Evolutionary conservation across 2,797 vertebrate genomes (phyloP).

Genomic region (Decapterus maruadsi): DNA sequence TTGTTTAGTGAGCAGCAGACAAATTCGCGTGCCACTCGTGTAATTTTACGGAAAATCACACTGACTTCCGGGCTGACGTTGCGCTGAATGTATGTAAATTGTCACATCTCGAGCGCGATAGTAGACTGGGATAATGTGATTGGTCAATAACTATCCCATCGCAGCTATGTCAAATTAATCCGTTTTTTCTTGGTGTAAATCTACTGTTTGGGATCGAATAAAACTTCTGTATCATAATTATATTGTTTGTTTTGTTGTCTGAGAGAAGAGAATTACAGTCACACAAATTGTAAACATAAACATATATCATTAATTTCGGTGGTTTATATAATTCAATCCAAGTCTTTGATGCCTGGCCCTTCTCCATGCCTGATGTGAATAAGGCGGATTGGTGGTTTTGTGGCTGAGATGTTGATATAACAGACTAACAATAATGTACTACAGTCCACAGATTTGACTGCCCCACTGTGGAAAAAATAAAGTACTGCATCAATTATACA

Average conservation of each 20-base stretch:
- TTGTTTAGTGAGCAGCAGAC: neutral
- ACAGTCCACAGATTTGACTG: neutral
- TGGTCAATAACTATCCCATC: neutral
- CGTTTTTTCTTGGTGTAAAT: neutral
- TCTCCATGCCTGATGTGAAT: neutral
- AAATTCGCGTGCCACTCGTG: accelerated
- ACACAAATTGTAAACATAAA: neutral
- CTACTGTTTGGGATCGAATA: accelerated
- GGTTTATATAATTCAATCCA: neutral
- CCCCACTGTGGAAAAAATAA: slow-evolving; percentile 54
- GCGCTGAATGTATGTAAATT: slow-evolving; percentile 13
- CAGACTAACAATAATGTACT: neutral
- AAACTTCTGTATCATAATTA: neutral
- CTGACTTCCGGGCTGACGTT: slow-evolving; percentile 35
- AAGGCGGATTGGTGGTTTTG: neutral
- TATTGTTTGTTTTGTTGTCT: neutral
- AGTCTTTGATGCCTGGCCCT: neutral
- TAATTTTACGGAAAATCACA: neutral
- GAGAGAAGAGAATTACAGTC: accelerated
- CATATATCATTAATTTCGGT: neutral
- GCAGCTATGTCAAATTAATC: neutral
- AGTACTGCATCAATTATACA: slow-evolving; percentile 1
- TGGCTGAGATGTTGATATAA: neutral
- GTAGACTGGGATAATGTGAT: neutral
- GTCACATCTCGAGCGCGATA: accelerated